Evolutionary conservation across 1,140 invertebrate species (phyloP).

Genomic region (Drosophila kikkawai): DNA sequence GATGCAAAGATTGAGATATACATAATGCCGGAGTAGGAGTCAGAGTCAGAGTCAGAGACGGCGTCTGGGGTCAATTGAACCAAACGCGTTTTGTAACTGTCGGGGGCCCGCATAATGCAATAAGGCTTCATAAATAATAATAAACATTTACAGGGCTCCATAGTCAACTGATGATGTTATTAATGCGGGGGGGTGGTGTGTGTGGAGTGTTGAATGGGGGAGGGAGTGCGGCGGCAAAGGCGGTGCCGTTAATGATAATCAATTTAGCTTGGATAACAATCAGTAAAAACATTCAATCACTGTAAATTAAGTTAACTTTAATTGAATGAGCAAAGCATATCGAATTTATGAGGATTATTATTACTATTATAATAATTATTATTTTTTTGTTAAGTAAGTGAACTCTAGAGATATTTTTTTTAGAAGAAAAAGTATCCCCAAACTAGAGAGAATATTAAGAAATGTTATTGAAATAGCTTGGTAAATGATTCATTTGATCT

Average conservation of each 20-base stretch:
- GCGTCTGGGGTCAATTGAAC: constrained; percentile 69
- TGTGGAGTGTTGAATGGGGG: not conserved
- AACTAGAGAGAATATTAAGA: not conserved
- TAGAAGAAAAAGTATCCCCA: not conserved
- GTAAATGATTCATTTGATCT: not conserved
- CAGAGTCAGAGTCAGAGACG: constrained; percentile 18
- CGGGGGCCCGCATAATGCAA: constrained; percentile 73
- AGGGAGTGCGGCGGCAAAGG: not conserved
- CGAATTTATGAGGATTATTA: not conserved
- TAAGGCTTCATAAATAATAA: constrained; percentile 76
- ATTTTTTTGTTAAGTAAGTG: not conserved
- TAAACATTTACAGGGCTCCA: constrained; percentile 62
- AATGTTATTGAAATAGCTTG: not conserved
- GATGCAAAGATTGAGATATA: constrained; percentile 22
- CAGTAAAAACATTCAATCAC: constrained; percentile 72
- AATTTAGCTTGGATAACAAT: constrained; percentile 77
- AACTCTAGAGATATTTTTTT: not conserved
- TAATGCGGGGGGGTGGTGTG: constrained; percentile 7
- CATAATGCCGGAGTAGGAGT: constrained; percentile 33
- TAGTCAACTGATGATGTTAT: constrained; percentile 10
- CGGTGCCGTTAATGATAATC: constrained; percentile 65
- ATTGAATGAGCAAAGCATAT: constrained; percentile 60
- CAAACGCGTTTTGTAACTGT: constrained; percentile 70
- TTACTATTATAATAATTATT: not conserved
- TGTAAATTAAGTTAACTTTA: constrained; percentile 75